Percentiles rank a stretch among this genome's conserved stretches.
Conservation (phyloP, 1,140 invertebrate species). For the Spodoptera frugiperda region DNA sequence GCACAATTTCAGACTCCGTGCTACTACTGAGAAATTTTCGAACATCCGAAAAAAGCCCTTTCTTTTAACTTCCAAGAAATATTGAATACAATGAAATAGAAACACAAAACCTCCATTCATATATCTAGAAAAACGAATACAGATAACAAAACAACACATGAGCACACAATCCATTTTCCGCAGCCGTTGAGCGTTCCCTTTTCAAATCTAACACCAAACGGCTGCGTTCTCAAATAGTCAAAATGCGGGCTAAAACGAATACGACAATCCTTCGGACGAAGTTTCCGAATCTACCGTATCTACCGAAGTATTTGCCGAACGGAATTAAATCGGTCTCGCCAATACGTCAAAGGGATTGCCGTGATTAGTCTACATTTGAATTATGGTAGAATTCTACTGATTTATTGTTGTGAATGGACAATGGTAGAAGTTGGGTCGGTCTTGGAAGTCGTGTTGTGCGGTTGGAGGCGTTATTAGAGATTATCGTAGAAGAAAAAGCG, state of each 20-base stretch:
- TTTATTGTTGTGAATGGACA: conserved; percentile 13
- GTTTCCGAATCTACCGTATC: conserved; percentile 8
- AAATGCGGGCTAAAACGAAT: conserved; percentile 19
- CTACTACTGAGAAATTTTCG: too few relatives aligned
- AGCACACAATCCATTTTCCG: neutral
- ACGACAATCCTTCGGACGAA: conserved; percentile 6
- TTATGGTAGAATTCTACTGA: conserved; percentile 18
- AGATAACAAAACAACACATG: neutral
- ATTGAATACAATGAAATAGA: too few relatives aligned
- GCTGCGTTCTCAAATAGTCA: neutral
- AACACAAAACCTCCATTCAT: too few relatives aligned
- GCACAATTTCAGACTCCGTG: too few relatives aligned
- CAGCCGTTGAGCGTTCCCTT: neutral
- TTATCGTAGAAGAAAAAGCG: too few relatives aligned
- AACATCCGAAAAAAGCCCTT: too few relatives aligned
- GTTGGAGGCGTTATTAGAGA: neutral
- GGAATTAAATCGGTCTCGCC: conserved; percentile 31
- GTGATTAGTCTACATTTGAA: conserved; percentile 29
- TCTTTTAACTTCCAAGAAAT: too few relatives aligned
- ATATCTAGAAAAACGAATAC: too few relatives aligned
- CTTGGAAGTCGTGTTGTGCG: neutral
- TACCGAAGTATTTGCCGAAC: conserved; percentile 5
- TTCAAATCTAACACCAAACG: neutral
- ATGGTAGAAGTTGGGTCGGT: neutral
- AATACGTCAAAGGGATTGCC: conserved; percentile 37